Conservation (phyloP, 2,888 invertebrate species). For the Lepidonotus clava region DNA sequence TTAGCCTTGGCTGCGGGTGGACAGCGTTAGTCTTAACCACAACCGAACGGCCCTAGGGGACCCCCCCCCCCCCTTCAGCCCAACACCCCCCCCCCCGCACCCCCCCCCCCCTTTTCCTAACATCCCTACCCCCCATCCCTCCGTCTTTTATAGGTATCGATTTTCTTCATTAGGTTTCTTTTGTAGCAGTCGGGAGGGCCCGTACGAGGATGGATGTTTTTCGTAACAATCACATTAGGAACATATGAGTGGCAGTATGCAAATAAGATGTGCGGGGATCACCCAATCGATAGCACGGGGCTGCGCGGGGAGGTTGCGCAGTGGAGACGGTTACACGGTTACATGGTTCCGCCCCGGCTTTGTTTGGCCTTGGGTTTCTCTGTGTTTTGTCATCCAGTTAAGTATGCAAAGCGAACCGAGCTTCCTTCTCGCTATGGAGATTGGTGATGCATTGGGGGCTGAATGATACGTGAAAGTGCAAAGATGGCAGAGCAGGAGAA, state of each 20-base stretch:
- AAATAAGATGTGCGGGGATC: conserved; percentile 44
- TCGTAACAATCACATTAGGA: conserved; percentile 41
- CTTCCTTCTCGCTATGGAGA: not conserved
- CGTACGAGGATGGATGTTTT: conserved; percentile 32
- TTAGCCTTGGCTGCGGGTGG: conserved; percentile 34
- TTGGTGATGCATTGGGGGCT: too few relatives aligned
- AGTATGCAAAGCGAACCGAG: not conserved
- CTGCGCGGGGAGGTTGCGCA: not conserved
- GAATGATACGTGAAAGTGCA: too few relatives aligned
- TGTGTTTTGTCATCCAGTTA: not conserved
- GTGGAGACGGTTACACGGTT: not conserved
- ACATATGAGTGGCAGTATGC: conserved; percentile 48
- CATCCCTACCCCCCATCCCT: not conserved
- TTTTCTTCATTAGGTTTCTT: conserved; percentile 48
- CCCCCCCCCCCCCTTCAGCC: not conserved
- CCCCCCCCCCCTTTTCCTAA: not conserved
- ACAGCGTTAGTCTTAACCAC: conserved; percentile 44
- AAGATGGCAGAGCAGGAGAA: too few relatives aligned
- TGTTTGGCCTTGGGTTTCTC: not conserved
- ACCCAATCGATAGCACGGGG: conserved; percentile 5
- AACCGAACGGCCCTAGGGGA: conserved; percentile 24
- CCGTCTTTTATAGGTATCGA: conserved; percentile 37
- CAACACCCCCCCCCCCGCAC: not conserved
- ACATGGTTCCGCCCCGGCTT: not conserved
- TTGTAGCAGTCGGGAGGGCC: conserved; percentile 27